phyloP scores from a whole-genome alignment of 2,113 vertebrate species.

The Anarhynchus alexandrinus region DNA sequence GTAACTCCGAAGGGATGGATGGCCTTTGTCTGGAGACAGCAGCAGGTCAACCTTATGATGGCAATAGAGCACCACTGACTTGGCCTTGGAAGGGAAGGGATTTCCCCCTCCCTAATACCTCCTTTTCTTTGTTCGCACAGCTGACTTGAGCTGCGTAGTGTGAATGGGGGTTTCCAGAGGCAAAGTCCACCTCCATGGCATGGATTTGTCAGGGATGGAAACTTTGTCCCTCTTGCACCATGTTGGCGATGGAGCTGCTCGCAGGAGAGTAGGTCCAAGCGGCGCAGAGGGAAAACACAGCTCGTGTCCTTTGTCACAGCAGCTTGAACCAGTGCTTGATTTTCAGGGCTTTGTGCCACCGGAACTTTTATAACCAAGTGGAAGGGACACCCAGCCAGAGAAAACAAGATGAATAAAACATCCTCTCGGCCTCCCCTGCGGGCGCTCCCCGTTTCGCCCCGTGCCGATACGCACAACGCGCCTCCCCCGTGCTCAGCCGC shows the following conservation, averaged over 20 bases:
- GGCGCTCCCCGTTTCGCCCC: neutral
- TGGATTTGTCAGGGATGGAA: neutral
- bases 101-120: neutral
- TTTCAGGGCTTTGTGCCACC: neutral
- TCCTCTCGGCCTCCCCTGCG: neutral
- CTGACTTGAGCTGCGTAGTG: neutral
- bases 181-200: neutral
- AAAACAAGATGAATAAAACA: neutral
- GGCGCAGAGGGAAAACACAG: neutral
- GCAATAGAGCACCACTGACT: neutral
- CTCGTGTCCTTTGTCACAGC: rapidly evolving
- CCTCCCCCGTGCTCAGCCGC: neutral
- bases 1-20: neutral
- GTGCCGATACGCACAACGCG: neutral
- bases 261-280: neutral
- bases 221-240: neutral
- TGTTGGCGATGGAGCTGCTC: neutral
- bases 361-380: neutral
- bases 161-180: neutral
- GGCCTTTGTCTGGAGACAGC: neutral
- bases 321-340: neutral
- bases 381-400: neutral
- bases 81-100: neutral
- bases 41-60: neutral
- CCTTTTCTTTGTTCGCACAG: neutral